Base-by-base conservation (phyloP, 2,888 invertebrate genomes). In the Tachina grossa region DNA sequence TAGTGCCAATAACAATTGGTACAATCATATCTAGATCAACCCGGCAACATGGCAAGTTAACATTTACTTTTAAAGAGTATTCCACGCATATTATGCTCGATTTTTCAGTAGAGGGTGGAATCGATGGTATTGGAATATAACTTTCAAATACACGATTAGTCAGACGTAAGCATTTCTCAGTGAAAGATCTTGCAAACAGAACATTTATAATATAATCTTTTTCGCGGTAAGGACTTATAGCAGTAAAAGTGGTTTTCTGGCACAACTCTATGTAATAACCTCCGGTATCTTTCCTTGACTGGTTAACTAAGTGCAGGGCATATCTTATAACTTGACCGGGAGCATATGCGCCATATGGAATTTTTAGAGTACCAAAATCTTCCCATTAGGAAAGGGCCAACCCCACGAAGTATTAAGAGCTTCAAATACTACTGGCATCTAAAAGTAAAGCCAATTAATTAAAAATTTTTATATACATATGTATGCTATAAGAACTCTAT, bases 291-390 rank as follows among this genome's bases (percentile, higher is more conserved):
- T 19, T 5, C 81, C 74, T 77, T 11, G 90, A 87, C 77, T 89
- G 88, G 77, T 90, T 90, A 9, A 87, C 85, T 69, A 90, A 87
- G 9, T 85, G 63, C 1, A 90, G 66, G 1, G 66, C 72, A 45
- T 87, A 89, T n/a, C 87, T 85, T 0, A 90, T 84, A 10, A 19
- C 69, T 55, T 90, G 89, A 1, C 89, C 89, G 1, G 89, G 88
- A 11, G 88, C 89, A 79, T 88, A 90, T 16, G 88, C 90, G 1
- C 88, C 85, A 71, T 87, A 89, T 3, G 89, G 88, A 63, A 89
- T 85, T 19, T 72, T 84, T 10, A 89, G 47, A 2, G 88, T 87
- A 19, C 86, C 87, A 0, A 87, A 19, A 89, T 79, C 8, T 88
- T 87, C 0, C 88, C 89, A 1, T 88, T 88, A 3, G 63, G 79